Conservation (phyloP, 2,113 vertebrate species). For the Bos taurus region DNA sequence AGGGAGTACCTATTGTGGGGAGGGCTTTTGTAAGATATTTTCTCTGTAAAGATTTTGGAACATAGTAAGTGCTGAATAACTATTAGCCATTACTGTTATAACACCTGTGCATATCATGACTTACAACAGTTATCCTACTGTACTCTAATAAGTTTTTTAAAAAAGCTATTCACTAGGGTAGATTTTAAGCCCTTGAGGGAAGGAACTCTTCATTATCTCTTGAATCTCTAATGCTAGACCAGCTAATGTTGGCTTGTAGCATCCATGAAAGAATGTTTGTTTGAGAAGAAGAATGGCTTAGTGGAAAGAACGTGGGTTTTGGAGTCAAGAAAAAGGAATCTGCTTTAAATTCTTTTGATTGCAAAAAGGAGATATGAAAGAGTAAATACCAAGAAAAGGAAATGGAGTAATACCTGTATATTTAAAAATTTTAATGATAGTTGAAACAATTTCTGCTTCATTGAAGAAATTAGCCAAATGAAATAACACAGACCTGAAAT, state of each 20-base stretch:
- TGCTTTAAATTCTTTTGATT: neutral
- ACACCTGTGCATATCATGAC: fast-evolving
- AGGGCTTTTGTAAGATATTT: neutral
- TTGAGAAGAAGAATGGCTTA: neutral
- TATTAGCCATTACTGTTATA: fast-evolving
- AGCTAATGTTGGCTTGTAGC: neutral
- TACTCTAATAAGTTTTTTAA: too few species aligned
- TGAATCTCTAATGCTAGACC: neutral
- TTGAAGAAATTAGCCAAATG: neutral
- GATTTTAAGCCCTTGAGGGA: neutral
- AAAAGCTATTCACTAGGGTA: neutral
- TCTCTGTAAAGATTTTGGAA: neutral
- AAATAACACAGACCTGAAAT: neutral
- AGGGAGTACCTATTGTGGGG: neutral
- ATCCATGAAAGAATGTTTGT: neutral
- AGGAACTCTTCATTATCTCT: neutral
- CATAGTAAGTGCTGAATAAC: too few species aligned
- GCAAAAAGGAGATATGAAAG: neutral
- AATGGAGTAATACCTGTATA: neutral
- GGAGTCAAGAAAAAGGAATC: neutral
- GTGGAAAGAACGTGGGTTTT: neutral
- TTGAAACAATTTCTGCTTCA: neutral
- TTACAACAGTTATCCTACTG: neutral
- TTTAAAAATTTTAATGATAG: neutral
- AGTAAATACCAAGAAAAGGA: neutral